Conservation (phyloP, 1,140 invertebrate genomes). For the Pomacea maculata region DNA sequence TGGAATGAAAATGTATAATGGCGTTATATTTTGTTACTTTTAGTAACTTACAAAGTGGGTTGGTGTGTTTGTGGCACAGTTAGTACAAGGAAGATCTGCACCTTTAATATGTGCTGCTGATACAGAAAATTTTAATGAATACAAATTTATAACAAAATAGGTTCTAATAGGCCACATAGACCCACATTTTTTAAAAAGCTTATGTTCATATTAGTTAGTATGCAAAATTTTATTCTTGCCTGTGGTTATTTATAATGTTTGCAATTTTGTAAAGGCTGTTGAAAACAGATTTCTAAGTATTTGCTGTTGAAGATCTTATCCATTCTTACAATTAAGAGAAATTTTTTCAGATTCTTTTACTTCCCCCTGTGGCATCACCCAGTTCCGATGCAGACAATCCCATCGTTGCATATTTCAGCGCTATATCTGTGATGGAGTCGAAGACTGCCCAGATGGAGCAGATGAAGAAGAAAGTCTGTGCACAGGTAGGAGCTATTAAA, state of each 20-base stretch:
- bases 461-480: slow-evolving; percentile 33
- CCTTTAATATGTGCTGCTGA: neutral
- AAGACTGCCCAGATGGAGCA: slow-evolving; percentile 34
- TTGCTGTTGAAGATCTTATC: too few species aligned
- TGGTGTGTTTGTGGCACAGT: neutral
- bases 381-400: slow-evolving; percentile 28
- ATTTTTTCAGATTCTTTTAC: slow-evolving; percentile 22
- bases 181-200: neutral
- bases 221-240: too few species aligned
- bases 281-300: too few species aligned
- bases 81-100: neutral
- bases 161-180: neutral
- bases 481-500: slow-evolving; percentile 1
- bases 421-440: slow-evolving; percentile 32
- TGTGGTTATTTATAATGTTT: too few species aligned
- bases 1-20: too few species aligned
- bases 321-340: too few species aligned
- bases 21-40: too few species aligned
- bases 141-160: neutral
- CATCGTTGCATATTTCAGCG: slow-evolving; percentile 31
- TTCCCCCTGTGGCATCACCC: slow-evolving; percentile 16
- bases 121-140: neutral
- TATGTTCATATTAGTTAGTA: neutral
- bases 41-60: neutral
- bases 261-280: too few species aligned